Conservation (phyloP, 1,140 invertebrate species). For the Anadara kagoshimensis region DNA sequence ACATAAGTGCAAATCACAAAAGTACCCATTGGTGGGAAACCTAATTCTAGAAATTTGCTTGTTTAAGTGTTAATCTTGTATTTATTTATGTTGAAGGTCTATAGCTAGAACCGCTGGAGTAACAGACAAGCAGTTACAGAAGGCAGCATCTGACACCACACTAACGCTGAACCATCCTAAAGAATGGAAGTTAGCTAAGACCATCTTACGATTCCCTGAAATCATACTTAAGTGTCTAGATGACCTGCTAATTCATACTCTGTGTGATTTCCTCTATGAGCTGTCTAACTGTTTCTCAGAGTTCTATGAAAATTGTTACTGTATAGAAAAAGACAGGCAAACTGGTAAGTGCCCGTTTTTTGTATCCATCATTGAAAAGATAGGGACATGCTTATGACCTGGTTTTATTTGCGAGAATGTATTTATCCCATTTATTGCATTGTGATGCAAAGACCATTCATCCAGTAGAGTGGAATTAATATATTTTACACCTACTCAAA, state of each 20-base stretch:
- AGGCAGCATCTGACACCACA: conserved; percentile 75
- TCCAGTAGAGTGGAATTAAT: too few relatives aligned
- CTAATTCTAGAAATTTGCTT: too few relatives aligned
- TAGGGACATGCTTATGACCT: not conserved
- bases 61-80: not conserved
- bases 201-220: conserved; percentile 87
- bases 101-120: conserved; percentile 74
- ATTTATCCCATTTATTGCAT: too few relatives aligned
- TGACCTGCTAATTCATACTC: conserved; percentile 89
- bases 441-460: too few relatives aligned
- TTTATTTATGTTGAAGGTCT: conserved; percentile 53
- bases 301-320: conserved; percentile 99
- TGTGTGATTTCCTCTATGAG: conserved; percentile 98
- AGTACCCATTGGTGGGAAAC: too few relatives aligned
- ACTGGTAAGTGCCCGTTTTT: not conserved
- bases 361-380: not conserved
- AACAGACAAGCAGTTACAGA: conserved; percentile 77
- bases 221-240: conserved; percentile 87
- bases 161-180: conserved; percentile 89
- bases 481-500: too few relatives aligned
- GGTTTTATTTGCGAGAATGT: too few relatives aligned
- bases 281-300: conserved; percentile 94
- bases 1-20: too few relatives aligned
- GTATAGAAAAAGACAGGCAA: conserved; percentile 86
- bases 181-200: conserved; percentile 96